These are phyloP conservation scores for Scylla paramamosain DNA, from an alignment of 1,140 invertebrate genomes.

Conservation along the genomic window DNA sequence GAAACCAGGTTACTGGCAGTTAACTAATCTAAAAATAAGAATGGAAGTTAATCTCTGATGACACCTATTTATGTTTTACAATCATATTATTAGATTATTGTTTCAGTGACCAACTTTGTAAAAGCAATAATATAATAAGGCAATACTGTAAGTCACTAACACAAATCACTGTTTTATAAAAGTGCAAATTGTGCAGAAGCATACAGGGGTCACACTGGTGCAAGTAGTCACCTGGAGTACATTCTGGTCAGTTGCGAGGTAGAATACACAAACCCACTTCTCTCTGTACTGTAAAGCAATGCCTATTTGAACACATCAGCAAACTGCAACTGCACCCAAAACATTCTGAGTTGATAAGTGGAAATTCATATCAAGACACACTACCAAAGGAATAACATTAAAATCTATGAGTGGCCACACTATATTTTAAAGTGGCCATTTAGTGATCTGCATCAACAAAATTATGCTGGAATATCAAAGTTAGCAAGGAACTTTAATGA, in stretches of 20 bases:
- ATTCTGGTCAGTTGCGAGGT: slow-evolving; percentile 78
- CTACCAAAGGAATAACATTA: neutral
- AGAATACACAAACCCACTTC: slow-evolving; percentile 78
- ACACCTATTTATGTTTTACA: no score
- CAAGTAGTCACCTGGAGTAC: slow-evolving; percentile 77
- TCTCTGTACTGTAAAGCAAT: slow-evolving; percentile 68
- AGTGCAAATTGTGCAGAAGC: slow-evolving; percentile 53
- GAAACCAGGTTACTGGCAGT: no score
- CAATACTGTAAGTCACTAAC: slow-evolving; percentile 25
- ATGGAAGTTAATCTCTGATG: no score
- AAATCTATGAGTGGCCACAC: neutral
- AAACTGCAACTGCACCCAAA: neutral
- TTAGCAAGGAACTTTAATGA: neutral
- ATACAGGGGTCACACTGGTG: slow-evolving; percentile 56
- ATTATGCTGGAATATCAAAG: neutral
- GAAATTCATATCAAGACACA: neutral
- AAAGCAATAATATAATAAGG: neutral
- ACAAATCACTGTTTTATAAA: neutral
- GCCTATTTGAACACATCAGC: neutral
- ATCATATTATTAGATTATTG: no score
- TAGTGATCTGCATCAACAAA: neutral
- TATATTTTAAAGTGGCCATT: neutral
- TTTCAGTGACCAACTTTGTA: no score
- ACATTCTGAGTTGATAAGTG: neutral
- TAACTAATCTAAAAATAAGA: no score